Evolutionary conservation across 2,797 vertebrate genomes (phyloP).

Genomic region (Sebastiscus tertius): DNA sequence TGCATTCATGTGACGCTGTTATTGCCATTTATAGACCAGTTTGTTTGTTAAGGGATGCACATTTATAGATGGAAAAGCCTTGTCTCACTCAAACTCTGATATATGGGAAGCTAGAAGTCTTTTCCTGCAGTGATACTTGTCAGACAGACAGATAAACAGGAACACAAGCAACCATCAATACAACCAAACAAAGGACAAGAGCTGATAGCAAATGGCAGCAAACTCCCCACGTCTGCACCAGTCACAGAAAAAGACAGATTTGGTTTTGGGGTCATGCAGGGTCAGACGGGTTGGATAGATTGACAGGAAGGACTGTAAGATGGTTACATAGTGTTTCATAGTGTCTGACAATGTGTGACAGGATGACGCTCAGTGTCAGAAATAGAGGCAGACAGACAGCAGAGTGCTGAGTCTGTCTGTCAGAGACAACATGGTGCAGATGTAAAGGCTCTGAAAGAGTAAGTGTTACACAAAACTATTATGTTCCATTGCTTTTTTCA

Average conservation of each 20-base stretch:
- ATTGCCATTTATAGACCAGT: background rate
- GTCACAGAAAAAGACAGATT: conserved; percentile 1
- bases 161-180: background rate
- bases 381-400: conserved; percentile 5
- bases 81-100: background rate
- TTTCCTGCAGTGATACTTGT: conserved; percentile 23
- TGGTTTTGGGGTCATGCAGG: conserved; percentile 6
- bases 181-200: conserved; percentile 1
- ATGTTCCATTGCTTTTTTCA: background rate
- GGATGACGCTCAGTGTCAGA: conserved; percentile 5
- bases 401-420: conserved; percentile 23
- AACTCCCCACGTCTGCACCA: background rate
- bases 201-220: background rate
- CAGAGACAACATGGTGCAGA: background rate
- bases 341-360: conserved; percentile 25
- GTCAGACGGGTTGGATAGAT: conserved; percentile 40
- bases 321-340: background rate
- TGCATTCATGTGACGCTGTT: background rate
- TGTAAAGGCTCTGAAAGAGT: background rate
- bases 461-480: background rate
- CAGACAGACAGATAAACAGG: background rate
- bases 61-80: background rate
- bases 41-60: background rate
- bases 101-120: background rate
- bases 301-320: conserved; percentile 29